phyloP scores from a whole-genome alignment of 2,888 invertebrate genomes.

The Cerastis leucographa region DNA sequence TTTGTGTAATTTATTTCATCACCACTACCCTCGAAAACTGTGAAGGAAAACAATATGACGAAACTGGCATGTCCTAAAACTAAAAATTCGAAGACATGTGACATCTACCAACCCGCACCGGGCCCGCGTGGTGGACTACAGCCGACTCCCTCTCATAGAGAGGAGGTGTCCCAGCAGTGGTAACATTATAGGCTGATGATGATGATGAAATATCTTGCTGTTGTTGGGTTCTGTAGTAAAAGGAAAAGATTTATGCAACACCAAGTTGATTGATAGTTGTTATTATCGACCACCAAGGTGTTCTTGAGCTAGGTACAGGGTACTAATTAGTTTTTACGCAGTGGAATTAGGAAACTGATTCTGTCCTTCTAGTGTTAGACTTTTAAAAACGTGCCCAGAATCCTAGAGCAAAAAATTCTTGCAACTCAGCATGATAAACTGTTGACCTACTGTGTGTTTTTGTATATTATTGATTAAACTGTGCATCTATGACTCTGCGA shows the following conservation, averaged over 20 bases:
- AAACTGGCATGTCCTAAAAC: no score
- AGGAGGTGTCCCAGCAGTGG: no score
- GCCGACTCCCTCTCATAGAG: no score
- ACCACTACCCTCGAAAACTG: no score
- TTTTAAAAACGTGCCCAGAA: constrained; percentile 7
- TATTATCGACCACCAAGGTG: background rate
- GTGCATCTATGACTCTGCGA: constrained; percentile 17
- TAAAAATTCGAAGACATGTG: no score
- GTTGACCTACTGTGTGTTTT: constrained; percentile 19
- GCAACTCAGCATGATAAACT: constrained; percentile 10
- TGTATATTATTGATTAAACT: background rate
- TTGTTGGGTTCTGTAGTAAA: background rate
- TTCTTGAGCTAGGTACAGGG: background rate
- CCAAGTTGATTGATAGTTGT: background rate
- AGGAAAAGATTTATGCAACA: background rate
- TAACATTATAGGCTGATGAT: no score
- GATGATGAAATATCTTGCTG: no score
- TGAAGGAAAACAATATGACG: no score
- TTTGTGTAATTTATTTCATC: no score
- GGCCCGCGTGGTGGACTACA: no score
- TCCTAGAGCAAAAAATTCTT: constrained; percentile 17
- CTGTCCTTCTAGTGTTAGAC: constrained; percentile 19
- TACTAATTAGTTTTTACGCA: constrained; percentile 28
- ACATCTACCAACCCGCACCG: no score
- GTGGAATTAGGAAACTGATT: constrained; percentile 6